Percentiles rank a stretch among this genome's conserved stretches.
Conservation (phyloP, 2,888 invertebrate species). For the Homarus gammarus region DNA sequence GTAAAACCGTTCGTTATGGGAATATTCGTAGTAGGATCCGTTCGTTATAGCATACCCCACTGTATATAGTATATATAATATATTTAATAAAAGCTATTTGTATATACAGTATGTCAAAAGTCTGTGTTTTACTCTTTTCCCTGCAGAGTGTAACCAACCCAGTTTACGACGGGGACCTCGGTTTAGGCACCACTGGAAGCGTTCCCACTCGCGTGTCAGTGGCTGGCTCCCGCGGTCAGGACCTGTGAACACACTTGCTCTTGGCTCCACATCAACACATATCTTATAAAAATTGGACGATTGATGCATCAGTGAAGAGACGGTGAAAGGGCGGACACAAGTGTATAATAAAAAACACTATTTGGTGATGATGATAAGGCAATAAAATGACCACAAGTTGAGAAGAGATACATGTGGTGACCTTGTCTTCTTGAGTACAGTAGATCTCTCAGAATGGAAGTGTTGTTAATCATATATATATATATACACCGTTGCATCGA, state of each 20-base stretch:
- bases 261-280: background rate
- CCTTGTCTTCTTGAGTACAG: background rate
- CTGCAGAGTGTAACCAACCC: conserved; percentile 63
- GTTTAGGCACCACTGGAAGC: conserved; percentile 48
- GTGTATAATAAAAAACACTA: background rate
- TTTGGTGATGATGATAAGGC: background rate
- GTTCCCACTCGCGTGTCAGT: conserved; percentile 61
- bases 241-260: conserved; percentile 35
- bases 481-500: no score
- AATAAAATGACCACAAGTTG: background rate
- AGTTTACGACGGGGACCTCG: conserved; percentile 59
- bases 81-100: no score
- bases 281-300: background rate
- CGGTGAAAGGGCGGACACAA: no score
- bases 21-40: no score
- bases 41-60: no score
- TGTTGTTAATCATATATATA: no score
- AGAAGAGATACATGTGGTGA: background rate
- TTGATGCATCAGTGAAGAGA: background rate
- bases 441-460: background rate
- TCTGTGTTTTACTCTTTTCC: background rate
- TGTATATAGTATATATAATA: no score
- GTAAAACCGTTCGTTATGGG: no score
- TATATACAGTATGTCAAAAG: background rate
- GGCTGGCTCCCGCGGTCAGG: conserved; percentile 56